A percentile compares a stretch with the other conserved stretches of the same genome.
Evolutionary conservation across 1,140 invertebrate genomes (phyloP).

Genomic region (Brachionus calyciflorus): DNA sequence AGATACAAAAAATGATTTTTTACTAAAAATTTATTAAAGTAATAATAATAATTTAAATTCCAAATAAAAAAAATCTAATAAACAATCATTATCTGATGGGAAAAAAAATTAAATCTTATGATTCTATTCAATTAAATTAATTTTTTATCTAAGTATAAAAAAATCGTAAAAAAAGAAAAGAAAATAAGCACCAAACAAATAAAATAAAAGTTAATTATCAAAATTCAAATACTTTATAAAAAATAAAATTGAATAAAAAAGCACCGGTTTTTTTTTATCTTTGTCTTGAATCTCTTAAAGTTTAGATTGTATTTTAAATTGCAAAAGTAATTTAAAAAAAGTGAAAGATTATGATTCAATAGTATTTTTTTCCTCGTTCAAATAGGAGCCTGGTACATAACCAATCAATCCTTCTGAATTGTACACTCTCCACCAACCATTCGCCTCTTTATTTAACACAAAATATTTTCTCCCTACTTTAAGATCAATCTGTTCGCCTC

Average conservation of each 20-base stretch:
- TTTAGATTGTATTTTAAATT: no score
- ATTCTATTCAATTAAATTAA: no score
- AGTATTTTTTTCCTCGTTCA: neutral
- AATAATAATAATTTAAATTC: no score
- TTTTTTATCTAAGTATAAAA: no score
- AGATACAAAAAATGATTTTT: no score
- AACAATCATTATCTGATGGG: no score
- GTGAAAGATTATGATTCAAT: neutral
- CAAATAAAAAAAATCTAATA: no score
- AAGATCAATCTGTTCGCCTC: conserved; percentile 36
- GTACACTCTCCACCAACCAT: conserved; percentile 40
- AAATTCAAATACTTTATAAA: neutral
- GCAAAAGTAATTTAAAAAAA: neutral
- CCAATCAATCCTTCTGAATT: conserved; percentile 36
- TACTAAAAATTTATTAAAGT: no score
- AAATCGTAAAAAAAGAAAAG: no score
- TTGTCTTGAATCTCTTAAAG: neutral
- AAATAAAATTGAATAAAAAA: neutral
- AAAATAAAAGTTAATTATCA: neutral
- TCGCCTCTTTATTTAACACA: conserved; percentile 10
- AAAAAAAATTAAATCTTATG: no score
- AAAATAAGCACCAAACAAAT: neutral
- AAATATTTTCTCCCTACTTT: conserved; percentile 23
- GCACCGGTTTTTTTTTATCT: neutral
- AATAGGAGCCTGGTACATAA: conserved; percentile 37